Base-by-base conservation (phyloP, 2,113 vertebrate species). In the Boulengeromyrus knoepffleri region DNA sequence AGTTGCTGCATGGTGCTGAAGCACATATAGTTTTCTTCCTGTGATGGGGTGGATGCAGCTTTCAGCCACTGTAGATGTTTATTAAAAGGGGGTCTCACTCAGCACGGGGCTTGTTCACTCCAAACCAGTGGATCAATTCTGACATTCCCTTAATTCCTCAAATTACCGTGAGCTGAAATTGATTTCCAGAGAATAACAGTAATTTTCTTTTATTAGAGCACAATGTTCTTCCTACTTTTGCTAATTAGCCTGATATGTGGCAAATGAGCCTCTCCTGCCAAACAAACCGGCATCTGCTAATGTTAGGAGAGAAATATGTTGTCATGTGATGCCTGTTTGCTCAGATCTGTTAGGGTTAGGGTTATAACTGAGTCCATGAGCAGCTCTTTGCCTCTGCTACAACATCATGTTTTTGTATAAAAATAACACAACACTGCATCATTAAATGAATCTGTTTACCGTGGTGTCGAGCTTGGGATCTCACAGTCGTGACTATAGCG, bases 201-300 rank as follows among this genome's bases (percentile, higher is more conserved):
- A 89, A 93, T 93, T 93, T 92, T 91, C 89, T 85, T 88, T 89
- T 88, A 92, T 91, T 91, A 91, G 27, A 86, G 49, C 89, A 83
- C 90, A 89, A 92, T 88, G 88, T 91, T 90, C 74, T 89, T 86
- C 17, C 58, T 89, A 91, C 87, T 86, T 90, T 90, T 86, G 80
- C 56, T 66, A 90, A 90, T 90, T 46, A 85, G 56, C 52, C 39
- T 90, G 85, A 66, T 86, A 86, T 90, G 45, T 31, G 27, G 52
- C 42, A 85, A 24, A 84, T 45, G 77, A 46, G 15, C 45, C 66
- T 19, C 9, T 6, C 53, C 80, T 87, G 52, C 31, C 89, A 86
- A 53, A 27, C 52, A 62, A 56, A 90, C 53, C 2, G n/a, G 53
- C 74, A 27, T 27, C 24, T 89, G 66, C 12, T 86, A 6, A 50